Percentiles rank a stretch among this genome's conserved stretches.
Evolutionary conservation across 2,113 vertebrate species (phyloP).

Genomic region (Platichthys stellatus): DNA sequence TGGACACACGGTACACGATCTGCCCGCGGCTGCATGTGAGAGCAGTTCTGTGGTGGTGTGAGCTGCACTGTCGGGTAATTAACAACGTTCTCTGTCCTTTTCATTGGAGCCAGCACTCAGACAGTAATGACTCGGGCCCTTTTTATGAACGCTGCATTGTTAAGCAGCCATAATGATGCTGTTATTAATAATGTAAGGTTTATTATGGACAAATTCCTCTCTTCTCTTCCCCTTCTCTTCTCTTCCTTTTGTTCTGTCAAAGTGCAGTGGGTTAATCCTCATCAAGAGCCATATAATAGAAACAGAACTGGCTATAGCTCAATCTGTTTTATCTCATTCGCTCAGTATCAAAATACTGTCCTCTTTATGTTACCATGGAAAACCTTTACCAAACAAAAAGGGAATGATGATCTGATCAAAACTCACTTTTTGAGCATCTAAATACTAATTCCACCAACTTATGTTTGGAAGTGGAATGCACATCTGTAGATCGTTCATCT

Average conservation of each 20-base stretch:
- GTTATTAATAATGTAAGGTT: conserved; percentile 66
- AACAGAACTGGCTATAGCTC: background rate
- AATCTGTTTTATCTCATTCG: background rate
- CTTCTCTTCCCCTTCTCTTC: background rate
- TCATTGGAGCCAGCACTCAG: conserved; percentile 43
- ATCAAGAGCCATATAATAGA: background rate
- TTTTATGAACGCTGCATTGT: conserved; percentile 54
- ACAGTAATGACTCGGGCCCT: conserved; percentile 54
- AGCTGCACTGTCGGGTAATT: conserved; percentile 37
- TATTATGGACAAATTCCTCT: conserved; percentile 42
- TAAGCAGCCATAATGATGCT: conserved; percentile 65
- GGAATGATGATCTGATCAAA: conserved; percentile 25
- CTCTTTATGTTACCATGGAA: background rate
- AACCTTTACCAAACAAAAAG: background rate
- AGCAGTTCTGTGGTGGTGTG: conserved; percentile 6
- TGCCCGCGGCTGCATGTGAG: background rate
- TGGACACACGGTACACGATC: background rate
- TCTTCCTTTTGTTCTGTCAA: background rate
- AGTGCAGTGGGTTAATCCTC: background rate
- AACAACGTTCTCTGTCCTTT: conserved; percentile 47
- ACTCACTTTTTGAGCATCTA: conserved; percentile 9
- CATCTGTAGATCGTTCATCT: too few species aligned
- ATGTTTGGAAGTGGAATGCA: too few species aligned
- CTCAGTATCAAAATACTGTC: background rate
- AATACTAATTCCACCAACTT: too few species aligned